Conservation (phyloP, 2,888 invertebrate species). For the Pachliopta kotzebuea region DNA sequence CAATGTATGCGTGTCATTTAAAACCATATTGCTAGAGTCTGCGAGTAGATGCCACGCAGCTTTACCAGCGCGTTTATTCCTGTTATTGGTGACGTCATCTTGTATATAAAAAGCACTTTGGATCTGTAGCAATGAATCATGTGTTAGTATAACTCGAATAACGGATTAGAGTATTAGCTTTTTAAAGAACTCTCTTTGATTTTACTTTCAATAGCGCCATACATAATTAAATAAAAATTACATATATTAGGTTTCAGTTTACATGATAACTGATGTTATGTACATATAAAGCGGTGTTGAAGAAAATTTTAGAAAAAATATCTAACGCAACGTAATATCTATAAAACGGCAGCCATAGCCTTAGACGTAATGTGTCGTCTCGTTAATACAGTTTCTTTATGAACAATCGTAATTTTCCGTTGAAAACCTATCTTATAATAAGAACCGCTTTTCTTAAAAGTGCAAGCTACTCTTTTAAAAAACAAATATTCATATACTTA, state of each 20-base stretch:
- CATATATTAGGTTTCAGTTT: too few relatives aligned
- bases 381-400: not conserved
- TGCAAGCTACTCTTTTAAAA: not conserved
- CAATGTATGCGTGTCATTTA: not conserved
- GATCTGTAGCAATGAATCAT: not conserved
- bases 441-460: not conserved
- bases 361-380: not conserved
- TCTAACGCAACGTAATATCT: too few relatives aligned
- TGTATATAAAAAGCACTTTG: not conserved
- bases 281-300: too few relatives aligned
- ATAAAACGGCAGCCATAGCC: too few relatives aligned
- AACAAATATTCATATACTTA: constrained; percentile 2
- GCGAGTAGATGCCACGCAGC: not conserved
- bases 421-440: not conserved
- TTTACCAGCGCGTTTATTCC: not conserved
- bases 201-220: too few relatives aligned
- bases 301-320: too few relatives aligned
- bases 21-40: not conserved
- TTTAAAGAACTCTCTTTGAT: not conserved
- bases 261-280: too few relatives aligned
- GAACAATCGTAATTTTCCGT: not conserved
- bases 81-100: not conserved
- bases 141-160: not conserved
- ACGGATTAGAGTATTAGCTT: not conserved
- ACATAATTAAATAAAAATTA: too few relatives aligned